A percentile compares a stretch with the other conserved stretches of the same genome.
These are phyloP conservation scores for Sinocyclocheilus maitianheensis DNA, from an alignment of 2,113 vertebrate genomes.

Conservation along the genomic window DNA sequence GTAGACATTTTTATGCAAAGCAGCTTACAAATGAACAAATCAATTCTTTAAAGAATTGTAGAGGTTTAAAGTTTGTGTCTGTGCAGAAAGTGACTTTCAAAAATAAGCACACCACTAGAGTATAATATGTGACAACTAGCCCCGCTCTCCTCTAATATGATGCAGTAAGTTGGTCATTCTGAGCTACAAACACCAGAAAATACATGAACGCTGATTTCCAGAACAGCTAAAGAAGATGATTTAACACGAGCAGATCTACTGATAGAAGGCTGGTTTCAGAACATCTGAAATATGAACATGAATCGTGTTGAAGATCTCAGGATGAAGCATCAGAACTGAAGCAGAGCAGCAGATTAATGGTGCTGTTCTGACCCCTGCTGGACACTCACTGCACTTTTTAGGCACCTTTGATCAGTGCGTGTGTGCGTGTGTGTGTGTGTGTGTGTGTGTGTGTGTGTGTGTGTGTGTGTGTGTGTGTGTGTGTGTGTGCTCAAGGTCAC, in stretches of 20 bases:
- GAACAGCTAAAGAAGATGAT: background rate
- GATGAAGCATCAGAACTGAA: background rate
- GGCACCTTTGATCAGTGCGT: no score
- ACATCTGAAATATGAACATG: background rate
- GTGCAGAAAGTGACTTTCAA: background rate
- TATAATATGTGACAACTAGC: background rate
- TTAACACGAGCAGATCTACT: background rate
- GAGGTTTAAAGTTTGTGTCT: background rate
- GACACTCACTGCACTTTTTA: conserved; percentile 61
- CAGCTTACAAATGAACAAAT: no score
- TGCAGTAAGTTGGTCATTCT: background rate
- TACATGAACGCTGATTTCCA: background rate
- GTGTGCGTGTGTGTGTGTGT: background rate
- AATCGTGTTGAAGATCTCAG: background rate
- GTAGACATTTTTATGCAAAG: no score
- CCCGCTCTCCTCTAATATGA: background rate
- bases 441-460: background rate
- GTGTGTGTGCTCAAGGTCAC: conserved; percentile 84
- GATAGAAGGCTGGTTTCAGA: background rate
- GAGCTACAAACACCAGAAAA: background rate
- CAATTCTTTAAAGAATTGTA: no score
- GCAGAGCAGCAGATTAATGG: conserved; percentile 70
- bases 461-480: background rate
- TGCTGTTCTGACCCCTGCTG: conserved; percentile 91
- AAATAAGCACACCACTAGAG: background rate